Evolutionary conservation across 2,113 vertebrate species (phyloP).

Genomic region (Erinaceus europaeus): DNA sequence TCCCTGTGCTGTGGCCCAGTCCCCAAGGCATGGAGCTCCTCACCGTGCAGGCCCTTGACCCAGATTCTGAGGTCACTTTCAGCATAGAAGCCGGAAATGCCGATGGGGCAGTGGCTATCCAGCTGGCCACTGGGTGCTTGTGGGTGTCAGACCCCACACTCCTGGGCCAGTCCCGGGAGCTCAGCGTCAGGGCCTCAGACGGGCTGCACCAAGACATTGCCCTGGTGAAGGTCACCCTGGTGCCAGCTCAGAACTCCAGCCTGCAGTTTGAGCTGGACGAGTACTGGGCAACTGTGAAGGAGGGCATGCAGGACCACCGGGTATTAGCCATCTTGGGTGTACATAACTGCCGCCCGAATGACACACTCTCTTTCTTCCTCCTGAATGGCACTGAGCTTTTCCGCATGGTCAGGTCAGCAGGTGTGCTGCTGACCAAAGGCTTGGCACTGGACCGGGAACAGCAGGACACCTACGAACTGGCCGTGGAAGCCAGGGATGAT

Average conservation of each 20-base stretch:
- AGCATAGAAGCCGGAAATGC: slow-evolving; percentile 87
- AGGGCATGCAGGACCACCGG: slow-evolving; percentile 85
- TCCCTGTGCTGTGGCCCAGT: slow-evolving; percentile 83
- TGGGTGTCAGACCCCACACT: slow-evolving; percentile 82
- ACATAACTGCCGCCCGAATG: slow-evolving; percentile 88
- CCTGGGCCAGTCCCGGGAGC: slow-evolving; percentile 81
- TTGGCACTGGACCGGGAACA: slow-evolving; percentile 91
- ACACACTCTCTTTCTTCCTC: slow-evolving; percentile 89
- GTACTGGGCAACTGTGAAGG: slow-evolving; percentile 84
- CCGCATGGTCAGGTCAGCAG: slow-evolving; percentile 86
- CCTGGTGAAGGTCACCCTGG: slow-evolving; percentile 85
- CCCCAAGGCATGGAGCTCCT: slow-evolving; percentile 88
- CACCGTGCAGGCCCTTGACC: slow-evolving; percentile 86
- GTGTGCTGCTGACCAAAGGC: slow-evolving; percentile 90
- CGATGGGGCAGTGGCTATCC: slow-evolving; percentile 85
- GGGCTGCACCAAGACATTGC: slow-evolving; percentile 88
- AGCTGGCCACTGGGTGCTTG: slow-evolving; percentile 86
- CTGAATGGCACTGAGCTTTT: slow-evolving; percentile 89
- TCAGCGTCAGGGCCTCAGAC: slow-evolving; percentile 88
- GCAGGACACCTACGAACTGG: slow-evolving; percentile 84
- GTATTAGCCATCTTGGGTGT: slow-evolving; percentile 85
- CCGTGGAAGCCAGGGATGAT: slow-evolving; percentile 89
- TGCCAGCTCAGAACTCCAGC: slow-evolving; percentile 76
- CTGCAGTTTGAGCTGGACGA: slow-evolving; percentile 85
- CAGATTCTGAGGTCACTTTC: slow-evolving; percentile 90